Base-by-base conservation (phyloP, 1,140 invertebrate genomes). In the Trichonephila clavipes region DNA sequence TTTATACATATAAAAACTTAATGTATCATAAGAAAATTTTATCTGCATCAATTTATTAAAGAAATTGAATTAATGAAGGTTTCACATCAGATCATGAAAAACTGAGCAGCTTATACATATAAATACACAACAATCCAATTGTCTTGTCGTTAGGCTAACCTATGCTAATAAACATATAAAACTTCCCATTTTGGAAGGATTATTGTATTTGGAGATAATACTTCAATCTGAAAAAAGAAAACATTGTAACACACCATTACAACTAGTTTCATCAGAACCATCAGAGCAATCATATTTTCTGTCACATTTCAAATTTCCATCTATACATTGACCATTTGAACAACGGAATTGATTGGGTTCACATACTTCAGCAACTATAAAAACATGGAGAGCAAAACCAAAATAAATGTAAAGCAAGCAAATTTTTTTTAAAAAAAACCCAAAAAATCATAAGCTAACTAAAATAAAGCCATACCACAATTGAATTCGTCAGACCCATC, bases 251-350 rank as follows among this genome's bases (percentile, higher is more conserved):
- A 89, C 83, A 94, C 94, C 86, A 90, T 7, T 51, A 51, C 94
- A 95, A 90, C 81, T 92, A 40, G 94, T 44, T 92, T 99, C 99
- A 95, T 99, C 98, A 0, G 97, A 96, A 1, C 98, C 98, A 95
- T 98, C 98, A 0, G 98, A 98, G 96, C 98, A 99, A 95, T 99
- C 98, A 90, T 94, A 94, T 51, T 95, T 94, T 89, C 94, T 94
- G 94, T 96, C 95, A 93, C 95, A 96, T 61, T 95, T 94, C 77
- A 95, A 95, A 19, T 88, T 83, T 16, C 86, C 77, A 58, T 95
- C 95, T 66, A 96, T 95, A 93, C 96, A 96, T 83, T 94, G 77
- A 19, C 96, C 96, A 94, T 95, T 95, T 94, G 95, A 95, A 95
- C 97, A 97, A 90, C 95, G 95, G 92, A 96, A 96, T 94, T 96